Evolutionary conservation across 2,113 vertebrate species (phyloP), one percentile per base, ranked within the genome.

Genomic region (Columbina picui): DNA sequence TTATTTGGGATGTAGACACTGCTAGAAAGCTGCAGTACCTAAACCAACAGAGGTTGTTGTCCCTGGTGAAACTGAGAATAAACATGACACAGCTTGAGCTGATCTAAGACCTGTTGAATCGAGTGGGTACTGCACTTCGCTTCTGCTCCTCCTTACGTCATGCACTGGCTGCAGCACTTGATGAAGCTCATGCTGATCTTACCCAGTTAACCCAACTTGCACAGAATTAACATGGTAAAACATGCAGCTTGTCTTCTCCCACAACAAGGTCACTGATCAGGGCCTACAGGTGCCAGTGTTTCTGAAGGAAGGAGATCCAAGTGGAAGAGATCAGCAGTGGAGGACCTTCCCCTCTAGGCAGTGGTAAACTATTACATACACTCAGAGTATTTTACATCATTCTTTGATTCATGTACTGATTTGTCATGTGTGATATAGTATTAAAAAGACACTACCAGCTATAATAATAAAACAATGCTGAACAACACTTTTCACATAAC

Each of bases 81-180:
- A 16, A 59, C 2, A 4, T 3, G 21, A 41, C 59, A 69, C 22
- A 63, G 27, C 14, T 20, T 43, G 29, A 63, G 21, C 2, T 67
- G 45, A 65, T 32, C 23, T 27, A 34, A n/a, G 20, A 53, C 18
- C 12, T 45, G 45, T 2, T 83, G 83, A 79, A 85, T 92, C 7
- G 32, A 85, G 9, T 59, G 18, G 4, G 36, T 14, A 2, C 12
- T 59, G 45, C 26, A 50, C 52, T 49, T 30, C 4, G 1, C 36
- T 68, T 60, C 59, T 1, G 2, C 41, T 20, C 60, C 20, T 70
- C 47, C 12, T 87, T 30, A 52, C 0, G 1, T 34, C 7, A 7
- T 4, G 6, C 23, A 18, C 45, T 30, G 23, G 20, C 38, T 53
- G 39, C 8, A 52, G 36, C 14, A 47, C 19, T 21, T 27, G 14